A percentile compares a stretch with the other conserved stretches of the same genome.
Conservation (phyloP, 2,113 vertebrate species). For the Brachyistius frenatus region DNA sequence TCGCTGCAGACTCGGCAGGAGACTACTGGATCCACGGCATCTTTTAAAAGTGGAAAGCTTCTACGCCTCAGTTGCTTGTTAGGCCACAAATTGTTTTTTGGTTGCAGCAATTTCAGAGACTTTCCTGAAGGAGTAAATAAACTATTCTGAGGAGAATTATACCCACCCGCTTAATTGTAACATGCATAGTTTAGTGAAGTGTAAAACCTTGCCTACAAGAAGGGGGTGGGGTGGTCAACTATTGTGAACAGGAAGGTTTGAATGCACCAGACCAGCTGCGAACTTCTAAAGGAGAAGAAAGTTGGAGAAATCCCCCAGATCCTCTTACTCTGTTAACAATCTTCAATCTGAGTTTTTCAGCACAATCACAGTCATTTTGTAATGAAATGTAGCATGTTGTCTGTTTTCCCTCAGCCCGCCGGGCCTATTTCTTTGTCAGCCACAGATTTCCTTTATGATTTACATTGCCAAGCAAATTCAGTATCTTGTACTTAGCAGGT, state of each 20-base stretch:
- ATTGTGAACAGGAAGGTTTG: slow-evolving; percentile 19
- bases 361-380: slow-evolving; percentile 3
- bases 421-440: neutral
- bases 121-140: slow-evolving; percentile 70
- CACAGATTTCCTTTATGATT: no score
- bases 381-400: neutral
- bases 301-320: slow-evolving; percentile 5
- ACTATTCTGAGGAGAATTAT: slow-evolving; percentile 68
- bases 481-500: no score
- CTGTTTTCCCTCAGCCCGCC: slow-evolving; percentile 15
- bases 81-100: slow-evolving; percentile 71
- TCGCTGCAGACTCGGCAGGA: slow-evolving; percentile 47
- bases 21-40: slow-evolving; percentile 22
- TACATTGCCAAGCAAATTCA: no score
- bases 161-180: slow-evolving; percentile 67
- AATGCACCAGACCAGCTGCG: slow-evolving; percentile 36
- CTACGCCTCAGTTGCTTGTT: slow-evolving; percentile 49
- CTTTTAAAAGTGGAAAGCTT: slow-evolving; percentile 56
- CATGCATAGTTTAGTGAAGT: slow-evolving; percentile 59
- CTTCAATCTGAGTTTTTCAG: slow-evolving; percentile 9
- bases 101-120: slow-evolving; percentile 71
- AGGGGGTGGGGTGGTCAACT: neutral
- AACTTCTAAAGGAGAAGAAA: slow-evolving; percentile 21
- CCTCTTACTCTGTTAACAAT: slow-evolving; percentile 11
- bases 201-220: slow-evolving; percentile 55